Conservation (phyloP, 2,888 invertebrate species). For the Drosophila suboccidentalis region DNA sequence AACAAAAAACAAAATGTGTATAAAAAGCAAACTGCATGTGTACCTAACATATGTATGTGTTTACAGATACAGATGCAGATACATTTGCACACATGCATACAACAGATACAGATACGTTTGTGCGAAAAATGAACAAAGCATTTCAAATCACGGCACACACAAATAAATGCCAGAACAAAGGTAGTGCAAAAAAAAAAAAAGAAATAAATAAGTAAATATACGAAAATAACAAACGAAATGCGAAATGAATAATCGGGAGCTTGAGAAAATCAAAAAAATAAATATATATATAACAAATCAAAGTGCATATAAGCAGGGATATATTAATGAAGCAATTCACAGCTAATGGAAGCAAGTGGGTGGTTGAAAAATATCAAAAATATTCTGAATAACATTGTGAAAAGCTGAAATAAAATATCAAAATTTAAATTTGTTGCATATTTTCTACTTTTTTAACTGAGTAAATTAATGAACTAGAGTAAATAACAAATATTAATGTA, state of each 20-base stretch:
- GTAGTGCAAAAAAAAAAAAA: slow-evolving; percentile 29
- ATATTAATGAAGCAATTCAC: neutral
- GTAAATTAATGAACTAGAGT: no score
- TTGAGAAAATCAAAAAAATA: slow-evolving; percentile 10
- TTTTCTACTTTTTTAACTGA: neutral
- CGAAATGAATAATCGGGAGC: slow-evolving; percentile 24
- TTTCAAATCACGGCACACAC: slow-evolving; percentile 63
- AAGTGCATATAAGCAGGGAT: slow-evolving; percentile 5
- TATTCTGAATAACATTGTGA: neutral
- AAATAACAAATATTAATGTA: no score
- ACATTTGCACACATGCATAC: slow-evolving; percentile 20
- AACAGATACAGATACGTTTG: slow-evolving; percentile 15
- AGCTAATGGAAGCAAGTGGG: neutral
- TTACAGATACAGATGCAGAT: slow-evolving; percentile 20
- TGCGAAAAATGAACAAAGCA: slow-evolving; percentile 65
- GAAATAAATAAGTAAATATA: neutral
- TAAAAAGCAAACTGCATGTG: slow-evolving; percentile 50
- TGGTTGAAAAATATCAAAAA: neutral
- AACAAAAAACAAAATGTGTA: slow-evolving; percentile 24
- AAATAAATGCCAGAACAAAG: slow-evolving; percentile 61
- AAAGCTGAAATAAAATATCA: neutral
- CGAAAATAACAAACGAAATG: slow-evolving; percentile 31
- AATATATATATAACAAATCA: slow-evolving; percentile 18
- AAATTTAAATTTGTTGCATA: neutral
- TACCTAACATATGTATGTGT: slow-evolving; percentile 43